Conservation (phyloP, 1,140 invertebrate genomes). For the Calycopis cecrops region DNA sequence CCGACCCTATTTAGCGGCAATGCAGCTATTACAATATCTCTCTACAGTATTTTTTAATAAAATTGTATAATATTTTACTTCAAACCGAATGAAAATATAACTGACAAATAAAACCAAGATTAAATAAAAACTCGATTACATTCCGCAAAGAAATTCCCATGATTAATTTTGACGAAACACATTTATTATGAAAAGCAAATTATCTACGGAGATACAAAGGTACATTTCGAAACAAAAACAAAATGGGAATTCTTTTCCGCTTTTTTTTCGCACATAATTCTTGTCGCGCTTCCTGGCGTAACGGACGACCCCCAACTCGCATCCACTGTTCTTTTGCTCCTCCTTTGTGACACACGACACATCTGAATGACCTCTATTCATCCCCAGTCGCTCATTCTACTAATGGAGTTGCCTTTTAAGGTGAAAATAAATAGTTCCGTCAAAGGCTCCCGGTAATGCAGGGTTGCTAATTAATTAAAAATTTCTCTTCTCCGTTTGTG, state of each 20-base stretch:
- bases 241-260: slow-evolving; percentile 19
- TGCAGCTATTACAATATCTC: no score
- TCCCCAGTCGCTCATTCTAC: slow-evolving; percentile 59
- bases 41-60: no score
- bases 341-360: slow-evolving; percentile 59
- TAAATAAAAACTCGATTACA: no score
- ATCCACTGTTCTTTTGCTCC: slow-evolving; percentile 34
- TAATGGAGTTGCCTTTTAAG: slow-evolving; percentile 69
- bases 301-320: slow-evolving; percentile 22
- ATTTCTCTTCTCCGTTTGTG: slow-evolving; percentile 24
- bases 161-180: no score
- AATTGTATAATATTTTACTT: no score
- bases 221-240: slow-evolving; percentile 1
- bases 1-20: no score
- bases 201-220: neutral
- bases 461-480: slow-evolving; percentile 64
- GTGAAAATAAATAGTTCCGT: slow-evolving; percentile 64
- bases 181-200: no score
- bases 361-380: slow-evolving; percentile 68
- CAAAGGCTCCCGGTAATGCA: slow-evolving; percentile 44
- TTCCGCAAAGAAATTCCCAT: no score
- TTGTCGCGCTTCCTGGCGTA: slow-evolving; percentile 19
- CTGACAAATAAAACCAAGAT: no score
- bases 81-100: no score
- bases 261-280: slow-evolving; percentile 23